Percentiles rank a stretch among this genome's conserved stretches.
Evolutionary conservation across 2,888 invertebrate genomes (phyloP).

Genomic region (Falcaria lacertinaria): DNA sequence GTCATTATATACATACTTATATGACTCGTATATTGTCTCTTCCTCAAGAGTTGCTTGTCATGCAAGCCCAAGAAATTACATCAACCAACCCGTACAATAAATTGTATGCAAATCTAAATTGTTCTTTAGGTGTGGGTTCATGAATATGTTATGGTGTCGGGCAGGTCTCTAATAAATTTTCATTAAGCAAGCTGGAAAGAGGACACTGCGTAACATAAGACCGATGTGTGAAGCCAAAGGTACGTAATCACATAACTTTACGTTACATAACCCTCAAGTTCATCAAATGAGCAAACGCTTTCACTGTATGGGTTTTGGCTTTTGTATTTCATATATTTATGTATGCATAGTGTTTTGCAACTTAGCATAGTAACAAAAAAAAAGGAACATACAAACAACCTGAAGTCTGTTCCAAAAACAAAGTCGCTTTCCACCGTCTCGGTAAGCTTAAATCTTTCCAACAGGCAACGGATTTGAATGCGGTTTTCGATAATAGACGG

Average conservation of each 20-base stretch:
- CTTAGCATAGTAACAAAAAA: too few relatives aligned
- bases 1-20: too few relatives aligned
- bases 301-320: conserved; percentile 7
- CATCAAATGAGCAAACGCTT: conserved; percentile 10
- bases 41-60: background rate
- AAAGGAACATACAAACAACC: too few relatives aligned
- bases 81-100: background rate
- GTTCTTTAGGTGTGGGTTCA: background rate
- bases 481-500: too few relatives aligned
- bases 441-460: too few relatives aligned
- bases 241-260: conserved; percentile 1
- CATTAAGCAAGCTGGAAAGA: background rate
- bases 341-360: too few relatives aligned
- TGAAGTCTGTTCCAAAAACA: too few relatives aligned
- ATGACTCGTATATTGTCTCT: too few relatives aligned
- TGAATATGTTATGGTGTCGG: background rate
- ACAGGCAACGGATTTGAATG: too few relatives aligned
- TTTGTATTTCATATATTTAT: too few relatives aligned
- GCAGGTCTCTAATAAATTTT: background rate
- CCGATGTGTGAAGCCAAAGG: background rate
- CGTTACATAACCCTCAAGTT: conserved; percentile 4
- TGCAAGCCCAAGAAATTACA: background rate
- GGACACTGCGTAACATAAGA: conserved; percentile 2
- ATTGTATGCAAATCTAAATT: background rate
- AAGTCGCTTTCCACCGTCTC: too few relatives aligned